These are phyloP conservation scores for Pipistrellus pipistrellus DNA, from an alignment of 2,797 vertebrate genomes.

Conservation along the genomic window DNA sequence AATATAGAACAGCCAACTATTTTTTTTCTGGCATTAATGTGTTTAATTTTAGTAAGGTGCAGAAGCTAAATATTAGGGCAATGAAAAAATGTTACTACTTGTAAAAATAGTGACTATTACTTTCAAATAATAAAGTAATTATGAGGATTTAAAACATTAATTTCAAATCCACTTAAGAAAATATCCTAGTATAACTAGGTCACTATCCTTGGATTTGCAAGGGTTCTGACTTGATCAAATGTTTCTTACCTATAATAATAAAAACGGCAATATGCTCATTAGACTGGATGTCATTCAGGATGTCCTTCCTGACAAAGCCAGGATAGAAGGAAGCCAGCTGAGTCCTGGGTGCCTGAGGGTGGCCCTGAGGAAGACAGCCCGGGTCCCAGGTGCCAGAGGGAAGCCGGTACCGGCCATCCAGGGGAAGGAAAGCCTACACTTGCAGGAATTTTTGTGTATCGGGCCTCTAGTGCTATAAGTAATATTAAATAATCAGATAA, in stretches of 20 bases:
- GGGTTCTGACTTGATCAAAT: background rate
- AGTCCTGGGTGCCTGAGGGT: no score
- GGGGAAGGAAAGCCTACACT: no score
- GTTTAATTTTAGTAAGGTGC: background rate
- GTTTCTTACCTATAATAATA: background rate
- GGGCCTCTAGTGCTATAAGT: background rate
- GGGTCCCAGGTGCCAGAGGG: no score
- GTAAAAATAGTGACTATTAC: slow-evolving; percentile 5
- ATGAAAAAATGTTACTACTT: background rate
- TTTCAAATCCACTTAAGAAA: background rate
- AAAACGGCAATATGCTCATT: no score
- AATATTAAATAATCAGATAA: background rate
- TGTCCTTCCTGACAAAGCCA: no score
- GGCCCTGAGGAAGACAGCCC: no score
- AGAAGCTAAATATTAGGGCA: background rate
- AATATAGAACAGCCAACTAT: background rate
- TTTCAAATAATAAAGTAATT: background rate
- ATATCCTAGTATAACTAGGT: background rate
- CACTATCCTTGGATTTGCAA: background rate
- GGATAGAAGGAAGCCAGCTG: no score
- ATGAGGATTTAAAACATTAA: background rate
- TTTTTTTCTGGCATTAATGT: background rate
- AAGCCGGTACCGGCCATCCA: rapidly evolving
- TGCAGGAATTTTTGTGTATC: no score
- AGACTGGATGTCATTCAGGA: no score